Evolutionary conservation across 2,888 invertebrate genomes (phyloP).

Genomic region (Lumbricus terrestris): DNA sequence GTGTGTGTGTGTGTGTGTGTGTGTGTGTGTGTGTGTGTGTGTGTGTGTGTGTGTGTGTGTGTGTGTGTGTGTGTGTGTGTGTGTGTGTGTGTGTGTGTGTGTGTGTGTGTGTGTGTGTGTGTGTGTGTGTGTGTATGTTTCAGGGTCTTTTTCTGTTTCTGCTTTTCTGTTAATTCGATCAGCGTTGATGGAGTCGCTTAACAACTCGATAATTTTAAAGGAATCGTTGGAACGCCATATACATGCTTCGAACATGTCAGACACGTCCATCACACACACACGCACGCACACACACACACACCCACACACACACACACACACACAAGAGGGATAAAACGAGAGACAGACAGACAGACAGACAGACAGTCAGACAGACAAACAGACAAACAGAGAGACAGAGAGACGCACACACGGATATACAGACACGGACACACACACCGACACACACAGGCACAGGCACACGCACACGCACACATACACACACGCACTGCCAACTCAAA

Average conservation of each 20-base stretch:
- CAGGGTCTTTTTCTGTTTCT: too few species aligned
- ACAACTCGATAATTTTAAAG: not conserved
- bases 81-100: too few species aligned
- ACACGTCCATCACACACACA: not conserved
- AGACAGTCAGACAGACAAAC: too few species aligned
- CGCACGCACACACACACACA: not conserved
- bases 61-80: not conserved
- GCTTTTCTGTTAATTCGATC: not conserved
- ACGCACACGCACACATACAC: not conserved
- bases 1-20: too few species aligned
- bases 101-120: too few species aligned
- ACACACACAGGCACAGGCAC: not conserved
- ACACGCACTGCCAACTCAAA: too few species aligned
- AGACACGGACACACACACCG: not conserved
- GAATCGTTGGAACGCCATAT: not conserved
- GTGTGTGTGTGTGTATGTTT: too few species aligned
- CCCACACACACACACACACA: not conserved
- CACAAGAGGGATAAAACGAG: too few species aligned
- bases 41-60: not conserved
- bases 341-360: too few species aligned
- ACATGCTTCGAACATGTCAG: not conserved
- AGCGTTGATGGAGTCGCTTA: not conserved
- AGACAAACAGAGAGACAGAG: not conserved
- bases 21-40: too few species aligned
- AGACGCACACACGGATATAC: too few species aligned